Percentiles rank a stretch among this genome's conserved stretches.
Evolutionary conservation across 2,113 vertebrate genomes (phyloP).

Genomic region (Elephantulus edwardii): DNA sequence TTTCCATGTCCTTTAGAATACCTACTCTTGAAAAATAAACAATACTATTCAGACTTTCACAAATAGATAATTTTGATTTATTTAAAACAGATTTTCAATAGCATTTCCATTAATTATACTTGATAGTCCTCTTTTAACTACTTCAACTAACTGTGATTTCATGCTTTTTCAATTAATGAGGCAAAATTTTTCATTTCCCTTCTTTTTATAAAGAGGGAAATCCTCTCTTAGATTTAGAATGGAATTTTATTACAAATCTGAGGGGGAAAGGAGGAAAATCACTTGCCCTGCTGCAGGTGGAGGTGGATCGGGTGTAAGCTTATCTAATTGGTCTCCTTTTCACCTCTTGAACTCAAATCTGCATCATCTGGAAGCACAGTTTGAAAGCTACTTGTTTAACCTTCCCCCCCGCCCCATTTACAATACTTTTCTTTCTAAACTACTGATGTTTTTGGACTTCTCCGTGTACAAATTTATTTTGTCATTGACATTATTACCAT

Average conservation of each 20-base stretch:
- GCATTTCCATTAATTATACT: slow-evolving; percentile 2
- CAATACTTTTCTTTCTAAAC: not conserved
- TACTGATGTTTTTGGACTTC: not conserved
- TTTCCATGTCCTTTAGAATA: not conserved
- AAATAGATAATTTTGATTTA: not conserved
- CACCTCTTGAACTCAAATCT: not conserved
- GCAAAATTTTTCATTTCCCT: not conserved
- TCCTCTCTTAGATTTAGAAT: not conserved
- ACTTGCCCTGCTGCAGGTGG: not conserved
- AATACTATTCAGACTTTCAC: not conserved
- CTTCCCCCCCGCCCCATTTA: not conserved
- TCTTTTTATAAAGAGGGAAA: not conserved
- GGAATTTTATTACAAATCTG: not conserved
- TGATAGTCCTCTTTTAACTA: not conserved
- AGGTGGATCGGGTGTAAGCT: not conserved
- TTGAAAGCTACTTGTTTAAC: not conserved
- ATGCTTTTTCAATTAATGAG: not conserved
- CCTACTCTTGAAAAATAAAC: not conserved
- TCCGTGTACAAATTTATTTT: not conserved
- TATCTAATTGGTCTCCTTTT: not conserved
- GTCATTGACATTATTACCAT: not conserved
- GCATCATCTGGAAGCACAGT: not conserved
- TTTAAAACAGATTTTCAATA: not conserved
- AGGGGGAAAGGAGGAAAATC: not conserved
- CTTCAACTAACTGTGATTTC: not conserved